Base-by-base conservation (phyloP, 2,797 vertebrate genomes). In the Nyctibius grandis region DNA sequence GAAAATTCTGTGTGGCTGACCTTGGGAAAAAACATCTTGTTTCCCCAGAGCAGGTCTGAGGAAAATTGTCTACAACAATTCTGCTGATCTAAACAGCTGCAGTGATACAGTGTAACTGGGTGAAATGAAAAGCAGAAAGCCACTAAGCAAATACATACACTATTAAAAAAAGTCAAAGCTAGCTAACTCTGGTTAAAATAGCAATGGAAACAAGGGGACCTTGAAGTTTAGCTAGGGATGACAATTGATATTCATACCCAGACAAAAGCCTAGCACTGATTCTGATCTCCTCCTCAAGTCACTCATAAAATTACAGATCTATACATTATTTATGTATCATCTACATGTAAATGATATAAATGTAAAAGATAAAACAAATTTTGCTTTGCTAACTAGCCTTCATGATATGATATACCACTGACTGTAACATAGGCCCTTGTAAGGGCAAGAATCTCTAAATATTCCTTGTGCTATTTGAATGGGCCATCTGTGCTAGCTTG, bases 1-100 rank as follows among this genome's bases (percentile, higher is more conserved):
- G n/a, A 61, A 89, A 94, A 69, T 63, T 70, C 34, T 54, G 1
- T 51, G 38, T 34, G 36, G 38, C 22, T 91, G 53, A 92, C 63
- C 61, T 93, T 68, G 38, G 31, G 57, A 28, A 92, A 90, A 85
- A 87, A 12, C 1, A 28, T 26, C 34, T 79, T 56, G n/a, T 56
- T 69, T 73, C 34, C 44, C 29, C 59, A 80, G 33, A 64, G 34
- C 28, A 83, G 5, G n/a, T 60, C 53, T 75, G 54, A 84, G 38
- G 61, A 87, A 83, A 91, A 89, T 18, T 33, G 60, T 50, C 42
- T 74, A 50, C 68, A 91, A 50, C 14, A 72, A 60, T 85, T 89
- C 68, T 87, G 67, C 67, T 89, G 51, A 85, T 74, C 51, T 82
- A 63, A 89, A 73, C 40, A 84, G 36, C n/a, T 85, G 17, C 34